Evolutionary conservation across 2,888 invertebrate genomes (phyloP).

Genomic region (Eremobia ochroleuca): DNA sequence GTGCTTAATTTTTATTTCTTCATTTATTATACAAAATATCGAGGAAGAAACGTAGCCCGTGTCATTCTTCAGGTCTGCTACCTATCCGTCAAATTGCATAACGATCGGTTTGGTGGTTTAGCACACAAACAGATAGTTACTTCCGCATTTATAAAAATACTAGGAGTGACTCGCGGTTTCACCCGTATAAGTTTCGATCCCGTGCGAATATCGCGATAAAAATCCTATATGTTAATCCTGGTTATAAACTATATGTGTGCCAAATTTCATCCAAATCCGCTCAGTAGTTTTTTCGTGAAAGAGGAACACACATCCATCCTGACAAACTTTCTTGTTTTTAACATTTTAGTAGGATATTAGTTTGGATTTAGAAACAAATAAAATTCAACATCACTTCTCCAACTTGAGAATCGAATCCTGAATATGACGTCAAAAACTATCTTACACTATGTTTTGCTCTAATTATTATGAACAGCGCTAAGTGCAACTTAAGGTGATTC

Average conservation of each 20-base stretch:
- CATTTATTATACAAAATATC: not conserved
- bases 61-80: too few species aligned
- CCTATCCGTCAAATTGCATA: not conserved
- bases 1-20: not conserved
- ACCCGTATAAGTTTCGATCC: too few species aligned
- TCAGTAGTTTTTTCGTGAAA: too few species aligned
- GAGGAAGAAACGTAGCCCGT: not conserved
- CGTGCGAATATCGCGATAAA: too few species aligned
- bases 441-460: not conserved
- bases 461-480: constrained; percentile 1
- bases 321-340: not conserved
- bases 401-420: not conserved
- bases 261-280: too few species aligned
- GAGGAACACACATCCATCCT: too few species aligned
- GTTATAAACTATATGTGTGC: too few species aligned
- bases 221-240: too few species aligned
- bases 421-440: not conserved
- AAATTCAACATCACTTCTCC: not conserved
- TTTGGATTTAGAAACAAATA: not conserved
- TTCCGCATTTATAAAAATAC: not conserved
- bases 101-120: not conserved
- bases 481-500: not conserved
- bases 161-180: too few species aligned
- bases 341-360: too few species aligned
- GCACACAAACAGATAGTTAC: not conserved